A percentile compares a stretch with the other conserved stretches of the same genome.
These are phyloP conservation scores for Bicyclus anynana DNA, from an alignment of 1,140 invertebrate species.

Conservation along the genomic window DNA sequence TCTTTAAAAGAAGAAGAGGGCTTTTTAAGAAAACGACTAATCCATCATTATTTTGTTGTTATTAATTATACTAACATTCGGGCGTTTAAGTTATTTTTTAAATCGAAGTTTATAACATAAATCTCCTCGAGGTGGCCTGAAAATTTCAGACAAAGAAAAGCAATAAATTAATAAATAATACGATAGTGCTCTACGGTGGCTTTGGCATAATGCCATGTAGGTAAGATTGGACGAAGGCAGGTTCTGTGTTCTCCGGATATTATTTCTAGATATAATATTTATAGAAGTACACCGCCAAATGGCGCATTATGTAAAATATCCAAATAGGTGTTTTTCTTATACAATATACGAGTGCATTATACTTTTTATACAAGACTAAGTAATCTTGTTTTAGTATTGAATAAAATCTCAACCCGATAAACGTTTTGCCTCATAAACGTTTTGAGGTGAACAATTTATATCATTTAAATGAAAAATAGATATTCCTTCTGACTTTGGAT, in stretches of 20 bases:
- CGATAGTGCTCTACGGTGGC: neutral
- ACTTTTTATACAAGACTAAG: no score
- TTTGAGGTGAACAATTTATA: no score
- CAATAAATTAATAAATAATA: constrained; percentile 8
- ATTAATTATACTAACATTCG: neutral
- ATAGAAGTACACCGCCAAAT: neutral
- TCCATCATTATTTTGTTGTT: no score
- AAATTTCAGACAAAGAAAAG: constrained; percentile 5
- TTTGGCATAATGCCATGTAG: constrained; percentile 4
- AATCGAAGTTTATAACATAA: neutral
- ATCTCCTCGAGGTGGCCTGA: neutral
- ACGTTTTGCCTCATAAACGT: no score
- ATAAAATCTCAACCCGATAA: no score
- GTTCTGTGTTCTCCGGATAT: neutral
- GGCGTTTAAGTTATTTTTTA: neutral
- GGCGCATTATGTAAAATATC: neutral
- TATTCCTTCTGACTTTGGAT: no score
- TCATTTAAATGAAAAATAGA: no score
- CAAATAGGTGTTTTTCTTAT: no score
- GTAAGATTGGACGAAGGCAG: neutral
- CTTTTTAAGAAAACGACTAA: no score
- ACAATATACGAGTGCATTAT: no score
- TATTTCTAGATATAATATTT: neutral
- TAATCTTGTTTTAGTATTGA: no score
- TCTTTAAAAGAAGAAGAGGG: no score